These are phyloP conservation scores for Cirrhinus molitorella DNA, from an alignment of 2,797 vertebrate species.

Conservation along the genomic window DNA sequence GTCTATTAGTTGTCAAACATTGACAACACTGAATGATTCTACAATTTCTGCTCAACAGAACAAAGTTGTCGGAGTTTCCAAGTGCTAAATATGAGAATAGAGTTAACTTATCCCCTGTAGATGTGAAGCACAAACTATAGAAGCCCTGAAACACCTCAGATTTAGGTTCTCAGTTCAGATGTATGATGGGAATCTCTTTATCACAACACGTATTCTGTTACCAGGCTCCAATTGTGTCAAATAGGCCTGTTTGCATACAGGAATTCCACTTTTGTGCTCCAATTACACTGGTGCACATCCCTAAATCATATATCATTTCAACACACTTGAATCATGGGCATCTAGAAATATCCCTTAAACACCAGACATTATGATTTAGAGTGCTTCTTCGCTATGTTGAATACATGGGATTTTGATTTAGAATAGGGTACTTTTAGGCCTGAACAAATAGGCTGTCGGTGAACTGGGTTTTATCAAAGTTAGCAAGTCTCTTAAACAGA, in stretches of 20 bases:
- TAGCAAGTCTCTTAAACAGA: background rate
- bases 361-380: constrained; percentile 14
- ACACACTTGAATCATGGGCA: constrained; percentile 10
- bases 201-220: constrained; percentile 11
- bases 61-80: background rate
- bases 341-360: constrained; percentile 20
- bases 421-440: background rate
- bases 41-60: background rate
- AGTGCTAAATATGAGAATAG: background rate
- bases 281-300: background rate
- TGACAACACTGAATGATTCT: background rate
- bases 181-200: background rate
- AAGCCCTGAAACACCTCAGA: background rate
- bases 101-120: background rate
- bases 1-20: background rate
- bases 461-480: constrained; percentile 7
- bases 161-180: background rate
- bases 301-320: constrained; percentile 15
- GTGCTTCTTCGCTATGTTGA: background rate
- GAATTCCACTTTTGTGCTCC: constrained; percentile 26
- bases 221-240: constrained; percentile 1
- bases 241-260: constrained; percentile 31
- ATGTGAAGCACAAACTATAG: background rate
- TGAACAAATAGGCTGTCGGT: background rate
- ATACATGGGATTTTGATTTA: constrained; percentile 9